Base-by-base conservation (phyloP, 2,113 vertebrate species). In the Mormyrus lacerda region DNA sequence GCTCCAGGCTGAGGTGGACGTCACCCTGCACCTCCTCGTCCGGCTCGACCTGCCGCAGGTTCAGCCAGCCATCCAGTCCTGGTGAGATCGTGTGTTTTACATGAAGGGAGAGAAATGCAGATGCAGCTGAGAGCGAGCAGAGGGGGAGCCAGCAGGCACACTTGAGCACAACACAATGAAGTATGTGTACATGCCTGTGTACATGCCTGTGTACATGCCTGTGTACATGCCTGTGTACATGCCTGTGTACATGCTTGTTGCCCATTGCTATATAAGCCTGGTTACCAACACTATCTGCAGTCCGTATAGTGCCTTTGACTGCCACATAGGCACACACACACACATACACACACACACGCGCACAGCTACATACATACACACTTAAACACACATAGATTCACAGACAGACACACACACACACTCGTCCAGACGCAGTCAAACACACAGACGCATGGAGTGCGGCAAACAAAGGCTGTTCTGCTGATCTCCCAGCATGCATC, bases 11-110 rank as follows among this genome's bases (percentile, higher is more conserved):
- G 93, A 98, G 91, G 31, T 95, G 95, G 93, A 98, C 95, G 95
- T 99, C 97, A 0, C 98, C 98, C 93, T 98, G 98, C 83, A 98
- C 96, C 92, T 99, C 98, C 0, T 97, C 94, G 0, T 97, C 94
- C 0, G 97, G 97, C 90, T 96, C 94, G 85, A 98, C 96, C 0
- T 90, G 95, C 0, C 92, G 96, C 95, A 98, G 95, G 91, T 97
- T 97, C 93, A 98, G 92, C 98, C 98, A 98, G 93, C 94, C 93
- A 55, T 98, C 97, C 0, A 97, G 53, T 1, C 97, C 97, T 98
- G 93, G 27, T 13, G 69, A 2, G 24, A 79, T 21, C 51, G 19
- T 15, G 73, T 17, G 17, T 69, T 45, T 15, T 58, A 88, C 83
- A 61, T 0, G 44, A 13, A 53, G 42, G 19, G 3, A 53, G 13